These are phyloP conservation scores for Orthosia cruda DNA, from an alignment of 2,888 invertebrate species.

Conservation along the genomic window DNA sequence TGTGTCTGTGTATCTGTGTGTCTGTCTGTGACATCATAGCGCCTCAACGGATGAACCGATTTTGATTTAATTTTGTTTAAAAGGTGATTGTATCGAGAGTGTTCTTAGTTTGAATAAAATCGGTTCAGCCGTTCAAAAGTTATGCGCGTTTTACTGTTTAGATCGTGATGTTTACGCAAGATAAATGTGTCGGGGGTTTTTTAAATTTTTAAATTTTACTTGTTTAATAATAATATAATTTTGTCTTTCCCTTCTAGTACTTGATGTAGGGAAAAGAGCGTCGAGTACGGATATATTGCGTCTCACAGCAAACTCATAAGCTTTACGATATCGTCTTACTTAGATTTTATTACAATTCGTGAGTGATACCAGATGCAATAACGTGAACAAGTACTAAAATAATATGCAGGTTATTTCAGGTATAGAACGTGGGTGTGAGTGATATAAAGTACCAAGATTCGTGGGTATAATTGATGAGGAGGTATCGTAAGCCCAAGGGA, in stretches of 20 bases:
- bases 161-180: no score
- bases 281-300: constrained; percentile 79
- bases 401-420: constrained; percentile 47
- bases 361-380: constrained; percentile 75
- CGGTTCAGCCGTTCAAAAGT: no score
- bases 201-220: no score
- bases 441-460: constrained; percentile 41
- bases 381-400: constrained; percentile 60
- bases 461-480: constrained; percentile 44
- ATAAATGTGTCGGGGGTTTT: no score
- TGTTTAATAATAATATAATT: constrained; percentile 50
- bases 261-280: constrained; percentile 71
- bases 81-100: no score
- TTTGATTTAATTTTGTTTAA: no score
- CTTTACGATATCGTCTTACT: constrained; percentile 79
- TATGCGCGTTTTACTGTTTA: no score
- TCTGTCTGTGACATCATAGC: no score
- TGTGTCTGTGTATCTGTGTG: no score
- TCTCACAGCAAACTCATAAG: constrained; percentile 80
- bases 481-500: constrained; percentile 40
- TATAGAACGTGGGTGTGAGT: constrained; percentile 39
- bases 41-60: no score
- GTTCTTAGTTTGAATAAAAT: no score
- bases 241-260: constrained; percentile 53
- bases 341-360: constrained; percentile 80